Evolutionary conservation across 2,113 vertebrate genomes (phyloP).

Genomic region (Madoqua kirkii): DNA sequence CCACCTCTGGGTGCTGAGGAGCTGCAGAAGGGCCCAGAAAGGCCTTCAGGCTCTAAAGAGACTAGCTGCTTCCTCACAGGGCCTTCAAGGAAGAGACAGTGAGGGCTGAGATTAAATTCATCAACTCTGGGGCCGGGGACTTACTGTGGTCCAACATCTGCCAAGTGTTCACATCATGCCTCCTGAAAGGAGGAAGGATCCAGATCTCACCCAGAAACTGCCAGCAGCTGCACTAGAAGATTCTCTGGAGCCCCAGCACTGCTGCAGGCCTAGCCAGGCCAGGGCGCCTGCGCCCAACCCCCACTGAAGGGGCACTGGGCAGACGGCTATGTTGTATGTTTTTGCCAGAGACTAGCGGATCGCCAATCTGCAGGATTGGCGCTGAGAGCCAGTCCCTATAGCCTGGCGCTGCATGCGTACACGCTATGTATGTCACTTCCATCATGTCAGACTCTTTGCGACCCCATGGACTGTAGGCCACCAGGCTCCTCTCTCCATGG

Average conservation of each 20-base stretch:
- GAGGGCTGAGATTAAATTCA: not conserved
- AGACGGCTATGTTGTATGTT: not conserved
- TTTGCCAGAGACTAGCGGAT: not conserved
- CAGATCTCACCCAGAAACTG: not conserved
- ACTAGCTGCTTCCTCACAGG: not conserved
- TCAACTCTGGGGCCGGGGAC: not conserved
- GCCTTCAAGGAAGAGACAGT: not conserved
- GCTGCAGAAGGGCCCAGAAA: not conserved
- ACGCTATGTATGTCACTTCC: not conserved
- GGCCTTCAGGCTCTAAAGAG: not conserved
- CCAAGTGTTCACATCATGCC: not conserved
- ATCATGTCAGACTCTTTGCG: not conserved
- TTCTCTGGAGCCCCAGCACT: not conserved
- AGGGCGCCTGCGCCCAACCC: not conserved
- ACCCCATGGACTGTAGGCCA: not conserved
- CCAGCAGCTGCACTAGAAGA: not conserved
- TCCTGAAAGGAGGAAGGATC: not conserved
- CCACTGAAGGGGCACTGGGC: not conserved
- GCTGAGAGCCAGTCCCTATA: not conserved
- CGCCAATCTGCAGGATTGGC: not conserved
- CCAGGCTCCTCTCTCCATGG: not conserved
- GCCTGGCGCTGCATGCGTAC: not conserved
- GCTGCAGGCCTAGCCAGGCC: not conserved
- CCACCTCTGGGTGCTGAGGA: not conserved
- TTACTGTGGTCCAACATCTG: not conserved